Conservation (phyloP, 2,113 vertebrate genomes). For the Thamnophis sirtalis region DNA sequence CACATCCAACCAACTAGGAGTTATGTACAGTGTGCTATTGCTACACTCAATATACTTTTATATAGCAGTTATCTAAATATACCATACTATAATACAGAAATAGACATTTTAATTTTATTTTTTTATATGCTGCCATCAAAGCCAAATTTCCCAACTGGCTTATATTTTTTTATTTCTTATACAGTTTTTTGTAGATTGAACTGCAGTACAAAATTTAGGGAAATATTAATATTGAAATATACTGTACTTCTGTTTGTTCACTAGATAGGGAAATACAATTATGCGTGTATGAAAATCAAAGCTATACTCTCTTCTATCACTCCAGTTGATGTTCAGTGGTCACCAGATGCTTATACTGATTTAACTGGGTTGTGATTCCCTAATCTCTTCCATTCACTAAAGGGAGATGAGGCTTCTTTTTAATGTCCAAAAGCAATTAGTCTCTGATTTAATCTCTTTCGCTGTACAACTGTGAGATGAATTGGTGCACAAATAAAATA, state of each 20-base stretch:
- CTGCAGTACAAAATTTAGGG: neutral
- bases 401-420: neutral
- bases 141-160: neutral
- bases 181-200: neutral
- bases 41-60: neutral
- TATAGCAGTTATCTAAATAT: neutral
- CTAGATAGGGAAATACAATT: neutral
- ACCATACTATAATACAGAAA: neutral
- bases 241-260: neutral
- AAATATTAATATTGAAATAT: neutral
- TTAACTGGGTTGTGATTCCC: neutral
- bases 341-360: neutral
- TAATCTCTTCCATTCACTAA: neutral
- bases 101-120: neutral
- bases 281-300: neutral
- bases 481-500: conserved; percentile 1
- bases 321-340: neutral
- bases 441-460: neutral
- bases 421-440: neutral
- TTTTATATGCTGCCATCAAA: neutral
- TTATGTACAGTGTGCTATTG: neutral
- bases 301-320: neutral
- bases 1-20: neutral
- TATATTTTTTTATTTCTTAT: neutral
- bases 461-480: neutral